A percentile compares a stretch with the other conserved stretches of the same genome.
Conservation (phyloP, 2,888 invertebrate genomes). For the Arge pagana region DNA sequence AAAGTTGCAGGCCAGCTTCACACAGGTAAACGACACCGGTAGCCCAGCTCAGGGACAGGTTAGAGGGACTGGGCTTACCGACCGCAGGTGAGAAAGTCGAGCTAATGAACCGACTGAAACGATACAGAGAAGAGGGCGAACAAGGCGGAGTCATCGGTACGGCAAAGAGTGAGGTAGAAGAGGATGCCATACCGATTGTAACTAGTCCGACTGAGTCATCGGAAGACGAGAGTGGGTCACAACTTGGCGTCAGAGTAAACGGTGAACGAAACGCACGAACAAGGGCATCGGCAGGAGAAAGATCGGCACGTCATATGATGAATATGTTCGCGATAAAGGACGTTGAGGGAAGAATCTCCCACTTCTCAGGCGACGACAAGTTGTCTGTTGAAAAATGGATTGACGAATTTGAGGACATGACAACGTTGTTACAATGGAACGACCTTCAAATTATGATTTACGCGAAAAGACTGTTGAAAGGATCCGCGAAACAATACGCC, state of each 20-base stretch:
- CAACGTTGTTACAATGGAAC: constrained; percentile 6
- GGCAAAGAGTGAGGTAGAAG: background rate
- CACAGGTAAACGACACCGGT: too few relatives aligned
- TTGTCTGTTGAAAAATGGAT: constrained; percentile 16
- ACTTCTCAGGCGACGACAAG: constrained; percentile 13
- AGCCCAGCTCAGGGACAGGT: too few relatives aligned
- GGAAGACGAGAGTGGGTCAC: constrained; percentile 12
- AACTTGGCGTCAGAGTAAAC: background rate
- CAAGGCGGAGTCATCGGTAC: background rate
- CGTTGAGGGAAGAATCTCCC: constrained; percentile 11
- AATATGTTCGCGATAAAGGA: constrained; percentile 7
- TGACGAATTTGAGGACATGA: constrained; percentile 13
- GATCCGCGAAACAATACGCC: constrained; percentile 16
- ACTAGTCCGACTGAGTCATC: constrained; percentile 1
- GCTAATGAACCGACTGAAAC: constrained; percentile 11
- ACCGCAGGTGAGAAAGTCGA: constrained; percentile 21
- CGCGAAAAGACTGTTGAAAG: constrained; percentile 11
- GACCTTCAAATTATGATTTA: constrained; percentile 14
- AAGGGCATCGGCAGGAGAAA: background rate
- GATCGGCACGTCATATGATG: background rate
- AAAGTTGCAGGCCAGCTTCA: too few relatives aligned
- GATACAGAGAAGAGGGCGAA: constrained; percentile 1
- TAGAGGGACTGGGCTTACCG: constrained; percentile 10
- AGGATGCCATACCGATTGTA: background rate
- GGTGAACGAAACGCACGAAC: background rate